Base-by-base conservation (phyloP, 92 coral and sea anemone genomes). In the Nematostella vectensis region DNA sequence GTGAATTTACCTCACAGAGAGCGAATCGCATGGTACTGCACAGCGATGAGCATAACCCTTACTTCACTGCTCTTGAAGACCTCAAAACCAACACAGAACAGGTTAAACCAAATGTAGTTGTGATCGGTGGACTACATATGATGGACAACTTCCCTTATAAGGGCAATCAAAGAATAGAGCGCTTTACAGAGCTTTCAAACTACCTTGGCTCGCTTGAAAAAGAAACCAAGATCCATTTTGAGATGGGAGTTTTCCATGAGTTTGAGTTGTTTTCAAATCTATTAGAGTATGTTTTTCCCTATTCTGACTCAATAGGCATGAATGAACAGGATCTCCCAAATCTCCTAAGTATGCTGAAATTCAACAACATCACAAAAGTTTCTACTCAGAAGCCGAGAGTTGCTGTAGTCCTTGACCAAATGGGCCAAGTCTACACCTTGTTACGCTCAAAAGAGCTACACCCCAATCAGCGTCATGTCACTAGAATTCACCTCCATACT, bases 291-390 rank as follows among this genome's bases (percentile, higher is more conserved):
- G 61, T 91, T 40, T 65, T 91, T 55, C 98, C 96, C 10, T 80
- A 87, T 11, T 75, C 78, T 2, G 75, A 83, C 54, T 86, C 96
- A 16, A 44, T 91, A 50, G 98, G 98, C 1, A 72, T 91, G 71
- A 91, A 91, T 71, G 98, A 91, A 54, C 98, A 91, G 57, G 98
- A 91, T 31, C 78, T 91, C n/a, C 91, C 87, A 4, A 88, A 88
- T 33, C 53, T 88, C 19, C 78, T 71, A 37, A 88, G 77, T 30
- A 82, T 73, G 43, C 52, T 88, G 8, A 77, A 69, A 21, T 51
- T 53, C 53, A 82, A 76, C 33, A 83, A 79, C 19, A 76, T 84
- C n/a, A 88, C 85, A 10, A 70, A 77, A 54, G 77, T 76, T 25
- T 71, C 96, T 16, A 74, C 86, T n/a, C 91, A 84, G 57, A 83